Evolutionary conservation across 2,888 invertebrate genomes (phyloP), one percentile per base, ranked within the genome.

Genomic region (Lysandra coridon): DNA sequence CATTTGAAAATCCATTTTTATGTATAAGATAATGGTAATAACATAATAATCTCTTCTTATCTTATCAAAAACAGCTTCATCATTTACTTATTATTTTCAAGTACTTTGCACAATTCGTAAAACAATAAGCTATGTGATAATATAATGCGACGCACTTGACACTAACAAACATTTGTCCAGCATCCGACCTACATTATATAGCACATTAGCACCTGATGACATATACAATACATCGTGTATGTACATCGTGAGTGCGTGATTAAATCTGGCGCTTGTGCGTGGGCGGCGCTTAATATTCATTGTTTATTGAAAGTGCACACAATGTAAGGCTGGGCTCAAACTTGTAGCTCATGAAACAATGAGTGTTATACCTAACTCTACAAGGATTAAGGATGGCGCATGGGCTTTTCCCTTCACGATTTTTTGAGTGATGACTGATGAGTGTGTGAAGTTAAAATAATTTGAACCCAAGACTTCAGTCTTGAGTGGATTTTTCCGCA

Each of bases 261-360:
- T 57, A 57, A 4, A 57, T 57, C 57, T 57, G 57, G 57, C 57
- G 57, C 57, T 57, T 57, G 57, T 49, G 4, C 3, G 64, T 64
- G 30, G 64, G 64, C 30, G 64, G 23, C 12, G 12, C 7, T 64
- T 64, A 64, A 64, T 64, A 64, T 30, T 30, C 64, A 64, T 64
- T 64, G 64, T 64, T 23, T 30, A 64, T 64, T 64, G 64, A 64
- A 64, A 64, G 30, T 64, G 64, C 30, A 30, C 64, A 64, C 64
- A 64, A 64, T 64, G 30, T 64, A 64, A 64, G 64, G 64, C 30
- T 30, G 64, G 64, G 64, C 64, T 23, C 12, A 64, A 2, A 64
- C 64, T 64, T 30, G n/a, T 64, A 10, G 30, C 30, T 64, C 10
- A 12, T 64, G 7, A 64, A 64, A 64, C 64, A 64, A 30, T 64